phyloP scores from a whole-genome alignment of 2,888 invertebrate genomes.

The Lutraria lutraria region DNA sequence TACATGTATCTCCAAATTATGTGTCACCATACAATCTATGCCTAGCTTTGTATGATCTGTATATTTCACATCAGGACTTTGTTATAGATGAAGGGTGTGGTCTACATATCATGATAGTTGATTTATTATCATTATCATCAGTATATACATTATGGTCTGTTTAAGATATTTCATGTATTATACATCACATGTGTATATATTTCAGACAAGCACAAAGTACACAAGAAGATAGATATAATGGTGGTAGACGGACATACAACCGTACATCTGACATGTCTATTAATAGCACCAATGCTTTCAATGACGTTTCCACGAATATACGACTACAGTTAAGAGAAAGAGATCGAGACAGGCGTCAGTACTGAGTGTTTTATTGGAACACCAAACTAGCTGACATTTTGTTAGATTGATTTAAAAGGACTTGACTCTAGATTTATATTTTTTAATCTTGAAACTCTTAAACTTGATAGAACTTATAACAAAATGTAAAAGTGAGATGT shows the following conservation, averaged over 20 bases:
- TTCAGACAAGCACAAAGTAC: conserved; percentile 44
- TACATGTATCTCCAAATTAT: too few species aligned
- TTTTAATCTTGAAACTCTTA: not conserved
- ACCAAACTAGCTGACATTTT: not conserved
- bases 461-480: too few species aligned
- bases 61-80: too few species aligned
- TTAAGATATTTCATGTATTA: not conserved
- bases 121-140: too few species aligned
- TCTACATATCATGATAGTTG: too few species aligned
- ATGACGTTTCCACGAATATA: conserved; percentile 74
- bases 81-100: too few species aligned
- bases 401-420: too few species aligned
- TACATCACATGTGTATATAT: not conserved
- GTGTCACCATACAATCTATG: too few species aligned
- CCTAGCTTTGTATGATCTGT: too few species aligned
- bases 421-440: not conserved
- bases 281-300: conserved; percentile 74
- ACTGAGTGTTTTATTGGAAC: conserved; percentile 39
- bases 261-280: conserved; percentile 70
- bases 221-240: conserved; percentile 57
- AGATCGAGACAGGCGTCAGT: conserved; percentile 70
- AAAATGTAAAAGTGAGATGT: too few species aligned
- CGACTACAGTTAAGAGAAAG: conserved; percentile 74
- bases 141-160: too few species aligned
- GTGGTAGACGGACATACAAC: conserved; percentile 52